Conservation (phyloP, 2,797 vertebrate species). For the Cossypha niveicapilla region DNA sequence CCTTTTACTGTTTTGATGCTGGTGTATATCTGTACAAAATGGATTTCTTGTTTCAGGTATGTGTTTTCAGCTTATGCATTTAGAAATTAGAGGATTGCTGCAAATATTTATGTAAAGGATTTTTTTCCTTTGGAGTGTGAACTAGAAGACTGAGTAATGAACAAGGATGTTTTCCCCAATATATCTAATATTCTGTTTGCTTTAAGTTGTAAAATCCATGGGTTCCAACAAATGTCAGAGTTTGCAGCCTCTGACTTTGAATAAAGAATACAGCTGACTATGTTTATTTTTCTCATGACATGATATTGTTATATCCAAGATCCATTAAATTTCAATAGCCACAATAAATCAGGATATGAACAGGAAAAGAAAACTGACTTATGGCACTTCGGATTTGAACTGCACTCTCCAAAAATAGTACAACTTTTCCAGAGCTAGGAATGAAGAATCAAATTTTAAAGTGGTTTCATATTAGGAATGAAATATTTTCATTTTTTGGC, state of each 20-base stretch:
- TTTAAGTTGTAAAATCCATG: not conserved
- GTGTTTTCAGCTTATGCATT: not conserved
- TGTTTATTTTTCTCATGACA: not conserved
- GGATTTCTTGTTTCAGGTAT: not conserved
- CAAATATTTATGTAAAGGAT: not conserved
- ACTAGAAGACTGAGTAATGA: not conserved
- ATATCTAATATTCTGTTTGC: not conserved
- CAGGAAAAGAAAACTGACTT: not conserved
- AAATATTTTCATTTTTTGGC: not conserved
- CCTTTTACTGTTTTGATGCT: not conserved
- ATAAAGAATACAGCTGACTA: not conserved
- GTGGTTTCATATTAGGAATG: not conserved
- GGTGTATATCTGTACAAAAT: not conserved
- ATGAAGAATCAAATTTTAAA: not conserved
- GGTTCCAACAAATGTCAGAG: not conserved
- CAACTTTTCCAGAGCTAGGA: not conserved
- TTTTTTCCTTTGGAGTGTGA: not conserved
- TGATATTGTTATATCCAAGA: not conserved
- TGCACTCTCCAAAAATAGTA: not conserved
- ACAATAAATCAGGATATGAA: not conserved
- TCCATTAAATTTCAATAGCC: not conserved
- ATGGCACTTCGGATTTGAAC: not conserved
- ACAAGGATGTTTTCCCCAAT: not conserved
- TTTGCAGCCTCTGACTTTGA: not conserved
- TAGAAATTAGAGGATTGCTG: not conserved